Evolutionary conservation across 2,113 vertebrate species (phyloP).

Genomic region (Campylorhamphus procurvoides): DNA sequence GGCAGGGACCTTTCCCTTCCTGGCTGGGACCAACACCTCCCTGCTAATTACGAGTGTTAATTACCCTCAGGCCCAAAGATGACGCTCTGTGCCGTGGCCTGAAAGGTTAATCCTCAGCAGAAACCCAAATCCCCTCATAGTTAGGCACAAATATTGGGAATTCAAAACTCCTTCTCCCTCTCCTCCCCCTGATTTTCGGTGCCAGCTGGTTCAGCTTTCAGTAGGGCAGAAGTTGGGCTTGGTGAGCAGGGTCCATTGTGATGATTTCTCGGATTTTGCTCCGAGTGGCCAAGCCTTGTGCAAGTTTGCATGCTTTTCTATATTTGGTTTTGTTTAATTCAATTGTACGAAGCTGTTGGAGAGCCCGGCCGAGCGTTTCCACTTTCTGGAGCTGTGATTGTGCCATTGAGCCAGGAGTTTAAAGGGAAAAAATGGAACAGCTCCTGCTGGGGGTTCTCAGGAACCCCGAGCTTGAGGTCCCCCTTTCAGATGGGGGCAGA

Average conservation of each 20-base stretch:
- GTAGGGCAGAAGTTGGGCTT: constrained; percentile 45
- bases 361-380: constrained; percentile 13
- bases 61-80: neutral
- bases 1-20: neutral
- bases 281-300: constrained; percentile 38
- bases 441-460: neutral
- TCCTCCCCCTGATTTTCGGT: neutral
- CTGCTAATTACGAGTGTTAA: neutral
- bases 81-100: neutral
- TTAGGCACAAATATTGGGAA: neutral
- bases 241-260: constrained; percentile 46
- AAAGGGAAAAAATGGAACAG: neutral
- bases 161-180: neutral
- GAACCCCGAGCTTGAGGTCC: neutral
- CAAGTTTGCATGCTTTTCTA: constrained; percentile 71
- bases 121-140: neutral
- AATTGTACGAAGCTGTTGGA: constrained; percentile 59
- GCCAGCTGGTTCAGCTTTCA: constrained; percentile 4
- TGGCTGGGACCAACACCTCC: neutral
- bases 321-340: constrained; percentile 74
- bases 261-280: constrained; percentile 55
- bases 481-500: neutral
- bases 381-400: neutral
- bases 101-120: neutral
- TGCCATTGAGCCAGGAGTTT: neutral